phyloP scores from a whole-genome alignment of 2,113 vertebrate species.

The Hystrix brachyura region DNA sequence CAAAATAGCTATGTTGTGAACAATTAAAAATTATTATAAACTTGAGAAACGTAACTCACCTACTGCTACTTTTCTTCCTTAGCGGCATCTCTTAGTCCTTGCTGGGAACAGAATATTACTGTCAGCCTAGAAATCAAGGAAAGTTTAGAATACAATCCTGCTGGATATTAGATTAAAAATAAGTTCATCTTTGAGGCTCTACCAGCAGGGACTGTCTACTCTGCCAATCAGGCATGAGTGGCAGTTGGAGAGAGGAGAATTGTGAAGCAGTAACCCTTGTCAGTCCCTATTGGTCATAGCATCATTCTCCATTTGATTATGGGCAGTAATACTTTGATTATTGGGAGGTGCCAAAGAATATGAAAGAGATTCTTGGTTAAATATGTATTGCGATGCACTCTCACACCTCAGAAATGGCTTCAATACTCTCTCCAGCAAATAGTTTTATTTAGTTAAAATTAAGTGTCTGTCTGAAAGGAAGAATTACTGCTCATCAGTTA shows the following conservation, averaged over 20 bases:
- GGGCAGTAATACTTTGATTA: neutral
- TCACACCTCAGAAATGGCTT: slow-evolving; percentile 60
- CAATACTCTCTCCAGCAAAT: slow-evolving; percentile 68
- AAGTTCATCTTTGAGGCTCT: neutral
- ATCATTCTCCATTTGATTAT: slow-evolving; percentile 7
- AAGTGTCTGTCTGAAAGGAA: slow-evolving; percentile 71
- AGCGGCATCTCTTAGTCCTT: neutral
- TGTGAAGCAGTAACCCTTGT: neutral
- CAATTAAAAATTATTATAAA: neutral
- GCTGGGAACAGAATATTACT: neutral
- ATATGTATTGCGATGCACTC: slow-evolving; percentile 50
- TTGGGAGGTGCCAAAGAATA: slow-evolving; percentile 16
- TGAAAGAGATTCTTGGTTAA: slow-evolving; percentile 38
- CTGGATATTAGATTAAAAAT: slow-evolving; percentile 29
- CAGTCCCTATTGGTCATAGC: neutral
- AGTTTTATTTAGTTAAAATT: slow-evolving; percentile 82
- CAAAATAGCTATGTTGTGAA: neutral
- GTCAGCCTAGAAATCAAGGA: neutral
- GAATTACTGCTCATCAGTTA: slow-evolving; percentile 76
- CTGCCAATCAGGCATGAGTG: slow-evolving; percentile 16
- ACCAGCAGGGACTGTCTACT: neutral
- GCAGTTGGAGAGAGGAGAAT: neutral
- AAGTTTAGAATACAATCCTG: neutral
- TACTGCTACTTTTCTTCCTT: neutral
- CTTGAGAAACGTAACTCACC: neutral